These are phyloP conservation scores for Hippocampus zosterae DNA, from an alignment of 2,113 vertebrate species.

Conservation along the genomic window DNA sequence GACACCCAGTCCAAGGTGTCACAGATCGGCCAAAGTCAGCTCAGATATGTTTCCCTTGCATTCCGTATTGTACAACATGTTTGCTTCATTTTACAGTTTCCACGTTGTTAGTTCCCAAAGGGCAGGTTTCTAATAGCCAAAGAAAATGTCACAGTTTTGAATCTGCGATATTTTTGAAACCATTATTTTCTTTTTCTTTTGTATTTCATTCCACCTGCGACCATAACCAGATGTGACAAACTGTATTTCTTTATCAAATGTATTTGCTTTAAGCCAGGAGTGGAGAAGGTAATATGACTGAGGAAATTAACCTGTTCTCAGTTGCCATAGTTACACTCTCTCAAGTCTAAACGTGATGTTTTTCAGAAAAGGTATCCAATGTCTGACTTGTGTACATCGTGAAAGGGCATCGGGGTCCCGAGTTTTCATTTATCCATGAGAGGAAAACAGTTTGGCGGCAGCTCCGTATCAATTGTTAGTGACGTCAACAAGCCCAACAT, in stretches of 20 bases:
- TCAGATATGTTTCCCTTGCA: too few species aligned
- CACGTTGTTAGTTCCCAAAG: not conserved
- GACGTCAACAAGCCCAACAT: conserved; percentile 7
- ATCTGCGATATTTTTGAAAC: not conserved
- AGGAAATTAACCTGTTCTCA: conserved; percentile 1
- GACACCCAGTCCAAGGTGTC: too few species aligned
- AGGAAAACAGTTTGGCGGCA: conserved; percentile 12
- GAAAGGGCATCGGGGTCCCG: not conserved
- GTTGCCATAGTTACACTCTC: conserved; percentile 7
- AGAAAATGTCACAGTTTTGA: not conserved
- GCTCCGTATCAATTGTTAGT: conserved; percentile 10
- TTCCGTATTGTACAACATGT: too few species aligned
- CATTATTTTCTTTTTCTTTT: not conserved
- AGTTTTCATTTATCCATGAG: conserved; percentile 15
- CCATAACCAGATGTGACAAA: not conserved
- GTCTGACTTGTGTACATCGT: not conserved
- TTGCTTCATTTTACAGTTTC: too few species aligned
- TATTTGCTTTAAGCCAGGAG: not conserved
- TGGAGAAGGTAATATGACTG: not conserved
- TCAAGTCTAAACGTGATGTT: not conserved
- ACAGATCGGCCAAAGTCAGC: too few species aligned
- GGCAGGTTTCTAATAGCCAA: not conserved
- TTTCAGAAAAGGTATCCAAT: not conserved
- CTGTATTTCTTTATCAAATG: not conserved
- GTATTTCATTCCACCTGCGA: not conserved